phyloP scores from a whole-genome alignment of 2,888 invertebrate species.

The Dasysyrphus tricinctus region DNA sequence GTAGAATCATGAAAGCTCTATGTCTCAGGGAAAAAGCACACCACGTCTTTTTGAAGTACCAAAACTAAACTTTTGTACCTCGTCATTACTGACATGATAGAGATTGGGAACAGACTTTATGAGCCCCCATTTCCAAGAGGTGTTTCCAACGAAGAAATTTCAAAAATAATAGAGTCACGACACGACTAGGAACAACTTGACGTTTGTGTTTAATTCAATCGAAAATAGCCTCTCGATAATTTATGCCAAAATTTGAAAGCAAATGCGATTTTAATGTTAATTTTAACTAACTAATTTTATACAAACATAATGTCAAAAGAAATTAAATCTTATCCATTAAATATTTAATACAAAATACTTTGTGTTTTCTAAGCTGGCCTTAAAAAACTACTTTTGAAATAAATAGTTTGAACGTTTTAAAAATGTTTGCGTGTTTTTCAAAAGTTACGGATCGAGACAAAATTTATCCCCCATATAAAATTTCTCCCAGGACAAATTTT shows the following conservation, averaged over 20 bases:
- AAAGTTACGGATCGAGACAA: no score
- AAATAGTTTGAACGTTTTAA: no score
- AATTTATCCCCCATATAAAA: no score
- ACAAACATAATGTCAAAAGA: not conserved
- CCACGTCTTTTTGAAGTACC: constrained; percentile 3
- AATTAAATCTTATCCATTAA: no score
- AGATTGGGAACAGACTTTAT: constrained; percentile 24
- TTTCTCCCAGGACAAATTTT: no score
- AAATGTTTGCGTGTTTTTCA: no score
- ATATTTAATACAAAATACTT: no score
- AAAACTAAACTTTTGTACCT: constrained; percentile 10
- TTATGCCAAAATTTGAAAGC: constrained; percentile 9
- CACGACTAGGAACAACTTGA: not conserved
- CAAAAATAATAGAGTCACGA: constrained; percentile 18
- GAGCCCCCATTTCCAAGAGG: not conserved
- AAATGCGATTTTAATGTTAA: constrained; percentile 4
- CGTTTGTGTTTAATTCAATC: constrained; percentile 19
- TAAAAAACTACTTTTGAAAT: no score
- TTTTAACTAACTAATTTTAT: not conserved
- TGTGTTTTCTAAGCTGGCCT: no score
- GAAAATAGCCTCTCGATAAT: constrained; percentile 4
- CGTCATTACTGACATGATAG: constrained; percentile 6
- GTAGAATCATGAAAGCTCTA: not conserved
- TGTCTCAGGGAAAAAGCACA: not conserved
- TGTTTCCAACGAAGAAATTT: constrained; percentile 9